These are phyloP conservation scores for Pantelozetes paolii DNA, from an alignment of 2,888 invertebrate genomes.

Conservation along the genomic window DNA sequence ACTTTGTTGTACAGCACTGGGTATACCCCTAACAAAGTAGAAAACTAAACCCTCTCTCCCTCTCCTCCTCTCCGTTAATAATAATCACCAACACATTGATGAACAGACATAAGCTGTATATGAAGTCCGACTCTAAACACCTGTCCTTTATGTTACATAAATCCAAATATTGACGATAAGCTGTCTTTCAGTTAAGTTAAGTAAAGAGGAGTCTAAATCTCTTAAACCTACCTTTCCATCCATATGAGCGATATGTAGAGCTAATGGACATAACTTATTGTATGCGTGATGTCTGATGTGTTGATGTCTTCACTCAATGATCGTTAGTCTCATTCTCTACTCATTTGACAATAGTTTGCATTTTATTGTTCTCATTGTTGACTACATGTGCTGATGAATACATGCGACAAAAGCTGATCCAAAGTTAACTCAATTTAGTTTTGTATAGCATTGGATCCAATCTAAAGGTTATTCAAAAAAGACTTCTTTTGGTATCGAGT, in stretches of 20 bases:
- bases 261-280: conserved; percentile 12
- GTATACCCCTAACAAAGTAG: too few species aligned
- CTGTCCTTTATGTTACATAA: conserved; percentile 32
- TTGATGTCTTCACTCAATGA: neutral
- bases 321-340: neutral
- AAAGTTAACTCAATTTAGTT: conserved; percentile 26
- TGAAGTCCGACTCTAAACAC: conserved; percentile 15
- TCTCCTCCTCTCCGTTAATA: neutral
- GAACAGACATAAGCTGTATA: conserved; percentile 26
- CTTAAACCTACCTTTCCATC: neutral
- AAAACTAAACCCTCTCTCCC: neutral
- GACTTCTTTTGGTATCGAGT: neutral
- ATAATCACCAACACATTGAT: conserved; percentile 29
- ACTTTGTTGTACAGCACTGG: too few species aligned
- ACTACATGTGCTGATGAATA: conserved; percentile 17
- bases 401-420: neutral
- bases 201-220: neutral
- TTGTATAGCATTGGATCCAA: conserved; percentile 8
- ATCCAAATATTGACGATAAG: conserved; percentile 28
- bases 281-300: conserved; percentile 16
- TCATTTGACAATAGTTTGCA: conserved; percentile 6
- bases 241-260: neutral
- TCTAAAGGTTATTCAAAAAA: neutral
- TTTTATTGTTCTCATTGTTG: neutral
- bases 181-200: conserved; percentile 1